Percentiles rank a stretch among this genome's conserved stretches.
Conservation (phyloP, 2,888 invertebrate species). For the Tetragonisca angustula region DNA sequence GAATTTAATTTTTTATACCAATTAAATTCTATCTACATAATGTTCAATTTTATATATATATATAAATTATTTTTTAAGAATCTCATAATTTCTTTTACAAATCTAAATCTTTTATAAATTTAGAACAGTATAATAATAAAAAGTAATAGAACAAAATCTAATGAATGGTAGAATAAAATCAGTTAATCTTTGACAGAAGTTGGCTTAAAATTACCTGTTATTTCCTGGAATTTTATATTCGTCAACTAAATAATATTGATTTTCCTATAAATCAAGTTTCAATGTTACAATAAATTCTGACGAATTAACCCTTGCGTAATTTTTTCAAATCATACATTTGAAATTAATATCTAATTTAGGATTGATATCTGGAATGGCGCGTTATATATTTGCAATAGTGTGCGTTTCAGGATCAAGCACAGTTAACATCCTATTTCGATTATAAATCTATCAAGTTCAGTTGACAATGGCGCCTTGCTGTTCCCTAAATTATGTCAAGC, state of each 20-base stretch:
- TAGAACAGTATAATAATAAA: too few relatives aligned
- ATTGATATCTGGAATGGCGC: too few relatives aligned
- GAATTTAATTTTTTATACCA: too few relatives aligned
- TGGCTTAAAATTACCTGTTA: not conserved
- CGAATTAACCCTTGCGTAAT: not conserved
- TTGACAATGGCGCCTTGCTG: not conserved
- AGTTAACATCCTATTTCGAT: not conserved
- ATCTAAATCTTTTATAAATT: not conserved
- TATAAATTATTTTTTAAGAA: not conserved
- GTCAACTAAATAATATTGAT: too few relatives aligned
- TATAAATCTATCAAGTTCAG: conserved; percentile 4
- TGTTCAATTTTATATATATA: too few relatives aligned
- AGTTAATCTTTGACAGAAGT: not conserved
- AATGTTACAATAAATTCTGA: not conserved
- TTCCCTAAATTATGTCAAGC: conserved; percentile 26
- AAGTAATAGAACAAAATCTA: too few relatives aligned
- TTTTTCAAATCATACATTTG: too few relatives aligned
- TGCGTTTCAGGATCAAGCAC: too few relatives aligned
- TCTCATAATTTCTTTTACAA: not conserved
- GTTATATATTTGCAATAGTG: too few relatives aligned
- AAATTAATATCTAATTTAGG: too few relatives aligned
- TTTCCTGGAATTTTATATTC: too few relatives aligned
- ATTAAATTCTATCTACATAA: not conserved
- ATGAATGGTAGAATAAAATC: not conserved
- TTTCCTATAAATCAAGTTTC: not conserved